Conservation (phyloP, 2,113 vertebrate species). For the Rhinolophus sinicus region DNA sequence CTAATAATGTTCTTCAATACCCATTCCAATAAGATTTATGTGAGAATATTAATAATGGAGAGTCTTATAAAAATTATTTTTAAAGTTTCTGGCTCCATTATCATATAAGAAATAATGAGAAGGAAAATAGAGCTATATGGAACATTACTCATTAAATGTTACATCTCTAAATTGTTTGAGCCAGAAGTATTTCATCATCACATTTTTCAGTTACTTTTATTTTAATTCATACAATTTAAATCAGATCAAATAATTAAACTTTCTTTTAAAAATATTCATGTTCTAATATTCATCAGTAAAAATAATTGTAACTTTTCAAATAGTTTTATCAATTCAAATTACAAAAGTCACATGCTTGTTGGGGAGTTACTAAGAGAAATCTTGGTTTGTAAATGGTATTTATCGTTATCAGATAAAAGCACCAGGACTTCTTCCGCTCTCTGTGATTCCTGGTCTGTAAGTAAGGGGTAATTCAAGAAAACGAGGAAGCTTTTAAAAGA, state of each 20-base stretch:
- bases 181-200: neutral
- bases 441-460: neutral
- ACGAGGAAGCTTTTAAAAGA: neutral
- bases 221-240: conserved; percentile 2
- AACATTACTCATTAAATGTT: neutral
- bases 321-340: neutral
- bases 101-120: neutral
- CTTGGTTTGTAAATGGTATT: neutral
- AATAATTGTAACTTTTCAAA: neutral
- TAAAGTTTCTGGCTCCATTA: neutral
- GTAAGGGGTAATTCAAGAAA: neutral
- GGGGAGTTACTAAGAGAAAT: neutral
- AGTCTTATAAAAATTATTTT: neutral
- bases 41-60: neutral
- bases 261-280: neutral
- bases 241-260: neutral
- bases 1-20: neutral
- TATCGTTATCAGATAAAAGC: neutral
- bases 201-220: neutral
- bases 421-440: neutral
- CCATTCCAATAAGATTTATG: neutral
- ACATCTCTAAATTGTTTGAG: neutral
- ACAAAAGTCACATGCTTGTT: neutral
- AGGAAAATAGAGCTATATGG: neutral
- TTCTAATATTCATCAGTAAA: conserved; percentile 8